Evolutionary conservation across 2,888 invertebrate species (phyloP).

Genomic region (Sinhomidia bicolor): DNA sequence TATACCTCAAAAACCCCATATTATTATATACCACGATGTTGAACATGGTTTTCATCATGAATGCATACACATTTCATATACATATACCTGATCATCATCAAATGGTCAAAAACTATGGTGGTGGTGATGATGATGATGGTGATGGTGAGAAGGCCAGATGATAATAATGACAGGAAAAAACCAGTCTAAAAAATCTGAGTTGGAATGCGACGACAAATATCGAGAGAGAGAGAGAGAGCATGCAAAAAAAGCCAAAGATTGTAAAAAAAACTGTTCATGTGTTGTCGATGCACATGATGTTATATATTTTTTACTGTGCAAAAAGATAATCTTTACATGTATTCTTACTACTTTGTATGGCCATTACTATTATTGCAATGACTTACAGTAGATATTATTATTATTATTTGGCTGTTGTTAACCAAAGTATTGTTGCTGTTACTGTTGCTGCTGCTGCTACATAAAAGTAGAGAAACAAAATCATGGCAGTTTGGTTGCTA

Average conservation of each 20-base stretch:
- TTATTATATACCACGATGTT: too few species aligned
- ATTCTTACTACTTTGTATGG: neutral
- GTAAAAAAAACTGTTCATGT: constrained; percentile 7
- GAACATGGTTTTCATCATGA: too few species aligned
- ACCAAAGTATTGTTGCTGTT: too few species aligned
- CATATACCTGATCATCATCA: constrained; percentile 1
- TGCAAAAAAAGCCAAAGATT: neutral
- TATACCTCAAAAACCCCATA: too few species aligned
- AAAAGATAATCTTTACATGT: too few species aligned
- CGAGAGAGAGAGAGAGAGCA: constrained; percentile 10
- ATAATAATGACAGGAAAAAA: constrained; percentile 21
- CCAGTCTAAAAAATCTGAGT: constrained; percentile 45
- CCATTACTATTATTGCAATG: neutral
- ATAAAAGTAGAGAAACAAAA: too few species aligned
- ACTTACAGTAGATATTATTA: too few species aligned
- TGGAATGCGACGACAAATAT: constrained; percentile 36
- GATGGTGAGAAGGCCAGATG: neutral
- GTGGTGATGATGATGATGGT: neutral
- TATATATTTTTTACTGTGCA: too few species aligned
- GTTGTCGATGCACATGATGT: too few species aligned
- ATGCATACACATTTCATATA: too few species aligned
- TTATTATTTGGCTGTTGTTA: neutral
- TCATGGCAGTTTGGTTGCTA: too few species aligned
- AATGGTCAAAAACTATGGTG: neutral
- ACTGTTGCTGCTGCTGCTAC: neutral